Conservation (phyloP, 2,888 invertebrate species). For the Thelaira solivaga region DNA sequence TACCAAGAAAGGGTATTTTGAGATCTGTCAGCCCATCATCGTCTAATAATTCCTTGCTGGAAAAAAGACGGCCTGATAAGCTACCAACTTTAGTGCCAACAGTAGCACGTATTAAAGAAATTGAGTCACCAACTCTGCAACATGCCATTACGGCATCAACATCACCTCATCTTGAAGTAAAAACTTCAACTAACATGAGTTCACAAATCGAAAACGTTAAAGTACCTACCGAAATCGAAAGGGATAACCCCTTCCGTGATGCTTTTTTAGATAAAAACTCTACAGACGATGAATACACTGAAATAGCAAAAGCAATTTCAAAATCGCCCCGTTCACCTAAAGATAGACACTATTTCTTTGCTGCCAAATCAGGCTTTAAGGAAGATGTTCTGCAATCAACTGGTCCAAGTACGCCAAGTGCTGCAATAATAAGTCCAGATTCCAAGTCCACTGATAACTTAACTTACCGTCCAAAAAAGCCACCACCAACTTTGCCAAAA, state of each 20-base stretch:
- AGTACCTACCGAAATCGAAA: slow-evolving; percentile 72
- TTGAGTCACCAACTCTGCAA: slow-evolving; percentile 73
- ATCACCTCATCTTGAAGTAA: slow-evolving; percentile 56
- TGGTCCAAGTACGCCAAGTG: slow-evolving; percentile 66
- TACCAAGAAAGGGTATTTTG: slow-evolving; percentile 75
- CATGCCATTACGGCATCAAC: slow-evolving; percentile 64
- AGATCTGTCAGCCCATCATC: slow-evolving; percentile 75
- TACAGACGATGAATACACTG: slow-evolving; percentile 74
- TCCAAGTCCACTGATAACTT: slow-evolving; percentile 71
- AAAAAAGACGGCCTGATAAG: slow-evolving; percentile 70
- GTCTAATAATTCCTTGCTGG: slow-evolving; percentile 71
- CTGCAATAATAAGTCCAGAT: slow-evolving; percentile 66
- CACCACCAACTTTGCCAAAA: slow-evolving; percentile 72
- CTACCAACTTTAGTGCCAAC: slow-evolving; percentile 70
- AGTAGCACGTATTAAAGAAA: slow-evolving; percentile 74
- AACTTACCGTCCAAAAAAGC: slow-evolving; percentile 62
- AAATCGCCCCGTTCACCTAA: slow-evolving; percentile 69
- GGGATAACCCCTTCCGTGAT: slow-evolving; percentile 76
- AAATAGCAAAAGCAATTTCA: slow-evolving; percentile 72
- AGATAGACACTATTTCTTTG: slow-evolving; percentile 71
- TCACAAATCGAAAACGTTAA: slow-evolving; percentile 63
- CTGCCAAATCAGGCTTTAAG: slow-evolving; percentile 67
- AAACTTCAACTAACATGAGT: slow-evolving; percentile 10
- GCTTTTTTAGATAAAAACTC: slow-evolving; percentile 68
- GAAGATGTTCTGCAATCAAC: slow-evolving; percentile 70